These are phyloP conservation scores for Lochmaea capreae DNA, from an alignment of 2,888 invertebrate species.

Conservation along the genomic window DNA sequence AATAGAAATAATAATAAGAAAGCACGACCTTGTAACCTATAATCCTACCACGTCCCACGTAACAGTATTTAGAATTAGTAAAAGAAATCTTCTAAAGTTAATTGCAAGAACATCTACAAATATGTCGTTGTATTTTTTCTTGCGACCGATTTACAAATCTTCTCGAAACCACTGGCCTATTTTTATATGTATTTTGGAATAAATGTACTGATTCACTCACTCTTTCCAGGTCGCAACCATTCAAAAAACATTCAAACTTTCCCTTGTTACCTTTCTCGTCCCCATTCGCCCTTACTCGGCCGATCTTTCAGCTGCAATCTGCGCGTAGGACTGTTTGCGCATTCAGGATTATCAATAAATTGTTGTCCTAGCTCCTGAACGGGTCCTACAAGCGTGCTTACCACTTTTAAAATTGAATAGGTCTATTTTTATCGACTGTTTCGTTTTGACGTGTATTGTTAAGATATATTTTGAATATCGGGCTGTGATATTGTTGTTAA, in stretches of 20 bases:
- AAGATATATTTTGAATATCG: conserved; percentile 18
- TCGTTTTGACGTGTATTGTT: conserved; percentile 15
- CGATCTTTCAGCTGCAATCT: conserved; percentile 20
- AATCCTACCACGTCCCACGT: too few species aligned
- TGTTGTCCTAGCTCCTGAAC: conserved; percentile 56
- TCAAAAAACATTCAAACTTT: conserved; percentile 17
- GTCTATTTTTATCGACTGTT: conserved; percentile 10
- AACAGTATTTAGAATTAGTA: too few species aligned
- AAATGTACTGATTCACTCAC: not conserved
- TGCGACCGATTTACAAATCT: too few species aligned
- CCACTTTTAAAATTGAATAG: conserved; percentile 19
- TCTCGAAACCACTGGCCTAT: not conserved
- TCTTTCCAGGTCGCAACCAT: conserved; percentile 20
- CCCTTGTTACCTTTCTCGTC: conserved; percentile 31
- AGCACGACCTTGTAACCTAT: too few species aligned
- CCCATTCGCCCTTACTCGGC: conserved; percentile 28
- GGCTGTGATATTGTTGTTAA: conserved; percentile 44
- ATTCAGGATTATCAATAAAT: conserved; percentile 58
- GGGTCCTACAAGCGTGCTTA: conserved; percentile 37
- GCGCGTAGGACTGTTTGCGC: conserved; percentile 49
- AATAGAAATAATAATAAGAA: too few species aligned
- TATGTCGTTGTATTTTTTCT: too few species aligned
- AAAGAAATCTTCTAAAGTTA: too few species aligned
- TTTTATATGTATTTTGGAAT: conserved; percentile 10
- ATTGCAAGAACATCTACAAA: too few species aligned